Conservation (phyloP, 2,888 invertebrate genomes). For the Hofmannophila pseudospretella region DNA sequence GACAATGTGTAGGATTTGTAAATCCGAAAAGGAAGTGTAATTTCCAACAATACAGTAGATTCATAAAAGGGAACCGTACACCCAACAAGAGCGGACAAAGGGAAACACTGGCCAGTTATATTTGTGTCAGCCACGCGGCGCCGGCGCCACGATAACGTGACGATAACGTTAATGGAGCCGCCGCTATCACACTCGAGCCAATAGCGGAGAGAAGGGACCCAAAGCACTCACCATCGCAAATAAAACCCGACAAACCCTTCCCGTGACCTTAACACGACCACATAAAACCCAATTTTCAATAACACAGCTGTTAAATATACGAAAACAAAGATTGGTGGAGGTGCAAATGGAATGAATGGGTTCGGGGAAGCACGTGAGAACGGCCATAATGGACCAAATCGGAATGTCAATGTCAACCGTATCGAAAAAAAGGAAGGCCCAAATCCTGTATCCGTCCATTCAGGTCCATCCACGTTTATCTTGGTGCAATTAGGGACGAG, state of each 20-base stretch:
- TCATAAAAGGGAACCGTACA: slow-evolving; percentile 9
- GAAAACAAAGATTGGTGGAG: slow-evolving; percentile 19
- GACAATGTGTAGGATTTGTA: not conserved
- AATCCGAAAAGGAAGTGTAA: not conserved
- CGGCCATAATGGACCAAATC: slow-evolving; percentile 51
- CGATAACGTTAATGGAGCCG: slow-evolving; percentile 72
- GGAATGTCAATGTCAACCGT: slow-evolving; percentile 61
- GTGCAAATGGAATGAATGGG: slow-evolving; percentile 60
- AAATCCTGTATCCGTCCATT: slow-evolving; percentile 34
- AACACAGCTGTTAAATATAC: slow-evolving; percentile 13
- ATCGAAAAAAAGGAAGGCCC: slow-evolving; percentile 47
- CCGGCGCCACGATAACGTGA: slow-evolving; percentile 67
- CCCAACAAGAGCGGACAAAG: slow-evolving; percentile 39
- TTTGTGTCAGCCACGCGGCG: slow-evolving; percentile 46
- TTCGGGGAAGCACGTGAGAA: slow-evolving; percentile 66
- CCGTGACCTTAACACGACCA: slow-evolving; percentile 15
- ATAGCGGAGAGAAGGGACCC: slow-evolving; percentile 35
- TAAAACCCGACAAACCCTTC: slow-evolving; percentile 16
- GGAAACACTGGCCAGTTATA: slow-evolving; percentile 51
- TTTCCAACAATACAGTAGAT: not conserved
- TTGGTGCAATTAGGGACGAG: slow-evolving; percentile 7
- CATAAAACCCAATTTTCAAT: slow-evolving; percentile 38
- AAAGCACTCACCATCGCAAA: slow-evolving; percentile 22
- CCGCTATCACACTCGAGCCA: slow-evolving; percentile 48
- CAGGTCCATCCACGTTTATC: slow-evolving; percentile 17